phyloP scores from a whole-genome alignment of 2,113 vertebrate genomes.

The Ptychochromis oligacanthus region DNA sequence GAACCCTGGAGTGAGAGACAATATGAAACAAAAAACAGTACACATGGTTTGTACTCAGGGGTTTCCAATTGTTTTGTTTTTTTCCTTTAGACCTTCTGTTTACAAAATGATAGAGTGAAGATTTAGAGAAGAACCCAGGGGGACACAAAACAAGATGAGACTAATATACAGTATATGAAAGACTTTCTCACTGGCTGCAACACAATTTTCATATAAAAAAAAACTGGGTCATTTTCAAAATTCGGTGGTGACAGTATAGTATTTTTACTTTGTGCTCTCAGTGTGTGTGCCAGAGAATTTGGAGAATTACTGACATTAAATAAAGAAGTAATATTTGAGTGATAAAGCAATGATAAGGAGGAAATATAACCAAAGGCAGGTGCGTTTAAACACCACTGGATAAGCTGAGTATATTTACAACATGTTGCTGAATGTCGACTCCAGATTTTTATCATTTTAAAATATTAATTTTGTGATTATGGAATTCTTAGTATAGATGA shows the following conservation, averaged over 20 bases:
- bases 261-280: neutral
- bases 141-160: constrained; percentile 16
- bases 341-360: neutral
- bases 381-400: neutral
- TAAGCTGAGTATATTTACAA: neutral
- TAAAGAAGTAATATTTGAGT: constrained; percentile 1
- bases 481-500: neutral
- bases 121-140: constrained; percentile 11
- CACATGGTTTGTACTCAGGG: neutral
- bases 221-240: constrained; percentile 2
- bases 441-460: neutral
- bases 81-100: neutral
- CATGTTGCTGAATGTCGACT: neutral
- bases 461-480: neutral
- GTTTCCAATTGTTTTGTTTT: constrained; percentile 11
- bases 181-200: constrained; percentile 17
- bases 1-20: constrained; percentile 56
- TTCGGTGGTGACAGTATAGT: constrained; percentile 1
- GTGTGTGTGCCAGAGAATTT: neutral
- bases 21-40: constrained; percentile 25
- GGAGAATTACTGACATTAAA: neutral
- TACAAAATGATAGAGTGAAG: constrained; percentile 32
- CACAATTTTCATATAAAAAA: constrained; percentile 16
- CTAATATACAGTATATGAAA: constrained; percentile 2
- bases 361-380: neutral